A percentile compares a stretch with the other conserved stretches of the same genome.
phyloP scores from a whole-genome alignment of 2,888 invertebrate species.

The Halocaridina rubra region DNA sequence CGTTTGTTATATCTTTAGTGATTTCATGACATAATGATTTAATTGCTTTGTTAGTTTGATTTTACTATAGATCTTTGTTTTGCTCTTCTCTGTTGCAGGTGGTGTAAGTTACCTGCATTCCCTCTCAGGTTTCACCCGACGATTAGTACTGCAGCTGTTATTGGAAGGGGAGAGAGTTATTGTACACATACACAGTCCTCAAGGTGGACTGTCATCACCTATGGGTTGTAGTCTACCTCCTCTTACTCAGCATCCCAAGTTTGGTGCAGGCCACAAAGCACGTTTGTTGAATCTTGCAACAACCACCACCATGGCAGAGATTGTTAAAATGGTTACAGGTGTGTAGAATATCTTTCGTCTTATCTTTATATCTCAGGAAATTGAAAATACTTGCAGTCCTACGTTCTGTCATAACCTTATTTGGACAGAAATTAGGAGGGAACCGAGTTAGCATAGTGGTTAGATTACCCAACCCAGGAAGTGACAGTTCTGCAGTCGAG shows the following conservation, averaged over 20 bases:
- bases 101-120: slow-evolving; percentile 65
- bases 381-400: too few species aligned
- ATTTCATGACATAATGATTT: too few species aligned
- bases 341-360: too few species aligned
- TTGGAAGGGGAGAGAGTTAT: slow-evolving; percentile 87
- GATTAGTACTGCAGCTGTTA: slow-evolving; percentile 85
- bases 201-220: slow-evolving; percentile 52
- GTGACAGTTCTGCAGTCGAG: too few species aligned
- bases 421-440: too few species aligned
- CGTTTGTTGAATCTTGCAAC: slow-evolving; percentile 81
- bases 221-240: slow-evolving; percentile 55
- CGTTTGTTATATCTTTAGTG: too few species aligned
- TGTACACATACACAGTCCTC: slow-evolving; percentile 75
- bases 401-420: too few species aligned
- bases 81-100: slow-evolving; percentile 21
- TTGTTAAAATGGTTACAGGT: slow-evolving; percentile 74
- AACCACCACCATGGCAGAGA: slow-evolving; percentile 79
- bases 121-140: slow-evolving; percentile 86
- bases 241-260: slow-evolving; percentile 75
- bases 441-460: too few species aligned
- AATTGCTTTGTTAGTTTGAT: not conserved
- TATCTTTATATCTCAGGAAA: too few species aligned
- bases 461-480: too few species aligned
- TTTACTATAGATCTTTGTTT: not conserved
- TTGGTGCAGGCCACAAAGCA: slow-evolving; percentile 80